Evolutionary conservation across 1,140 invertebrate genomes (phyloP), one percentile per base, ranked within the genome.

Genomic region (Phortica variegata): DNA sequence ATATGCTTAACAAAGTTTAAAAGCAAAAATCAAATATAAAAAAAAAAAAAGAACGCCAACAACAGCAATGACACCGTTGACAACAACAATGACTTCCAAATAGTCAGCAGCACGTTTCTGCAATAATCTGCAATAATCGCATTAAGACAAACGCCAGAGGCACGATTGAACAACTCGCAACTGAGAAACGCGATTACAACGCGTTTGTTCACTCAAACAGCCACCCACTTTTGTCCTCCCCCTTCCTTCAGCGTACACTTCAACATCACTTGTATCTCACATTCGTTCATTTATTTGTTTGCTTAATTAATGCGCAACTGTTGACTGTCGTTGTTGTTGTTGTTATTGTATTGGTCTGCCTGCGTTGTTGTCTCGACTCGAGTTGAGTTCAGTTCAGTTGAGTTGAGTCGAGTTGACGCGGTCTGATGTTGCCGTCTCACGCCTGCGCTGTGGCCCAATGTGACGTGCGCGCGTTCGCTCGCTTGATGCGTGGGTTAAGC

Each of bases 401-500:
- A n/a, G n/a, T n/a, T n/a, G n/a, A n/a, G n/a, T n/a, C n/a, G n/a
- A n/a, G n/a, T n/a, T n/a, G n/a, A n/a, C n/a, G n/a, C n/a, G 10
- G 23, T 26, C 23, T 26, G 5, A 26, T 26, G 23, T n/a, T n/a
- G n/a, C n/a, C n/a, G n/a, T n/a, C n/a, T n/a, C n/a, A n/a, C n/a
- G n/a, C n/a, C n/a, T n/a, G 23, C 23, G 23, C 23, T 26, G 23
- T 26, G 10, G 23, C 5, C 23, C 10, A n/a, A n/a, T n/a, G n/a
- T n/a, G n/a, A n/a, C n/a, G n/a, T n/a, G n/a, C n/a, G n/a, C n/a
- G n/a, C n/a, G n/a, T n/a, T n/a, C n/a, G n/a, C n/a, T n/a, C n/a
- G n/a, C n/a, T n/a, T n/a, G n/a, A 41, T 68, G 63, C 63, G 63
- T 68, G 63, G 63, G 63, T 44, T 69, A 60, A 68, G 63, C 63